Conservation (phyloP, 2,113 vertebrate species). For the Lepus americanus region DNA sequence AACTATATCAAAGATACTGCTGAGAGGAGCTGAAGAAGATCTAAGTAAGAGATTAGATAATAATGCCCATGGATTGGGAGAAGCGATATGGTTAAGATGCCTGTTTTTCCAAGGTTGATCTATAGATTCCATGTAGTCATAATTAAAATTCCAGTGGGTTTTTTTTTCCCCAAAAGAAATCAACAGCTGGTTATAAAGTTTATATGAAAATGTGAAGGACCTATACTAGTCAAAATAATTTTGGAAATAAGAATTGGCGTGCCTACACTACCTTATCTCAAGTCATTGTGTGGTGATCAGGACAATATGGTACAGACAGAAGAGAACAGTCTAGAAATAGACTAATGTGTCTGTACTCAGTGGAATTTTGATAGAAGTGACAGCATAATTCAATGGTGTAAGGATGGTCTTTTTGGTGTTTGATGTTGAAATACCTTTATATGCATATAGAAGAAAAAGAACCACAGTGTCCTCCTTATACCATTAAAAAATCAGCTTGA, state of each 20-base stretch:
- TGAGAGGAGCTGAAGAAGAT: background rate
- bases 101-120: background rate
- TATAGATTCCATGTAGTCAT: background rate
- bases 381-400: background rate
- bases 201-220: background rate
- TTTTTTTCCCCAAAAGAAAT: background rate
- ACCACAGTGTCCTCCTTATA: background rate
- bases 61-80: background rate
- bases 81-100: background rate
- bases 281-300: background rate
- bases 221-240: background rate
- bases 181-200: background rate
- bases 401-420: background rate
- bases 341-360: background rate
- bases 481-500: background rate
- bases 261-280: background rate
- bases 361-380: background rate
- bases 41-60: background rate
- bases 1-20: background rate
- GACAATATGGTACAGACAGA: background rate
- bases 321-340: background rate
- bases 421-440: background rate
- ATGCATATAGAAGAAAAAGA: background rate
- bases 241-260: background rate
- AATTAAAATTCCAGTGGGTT: background rate